A percentile compares a stretch with the other conserved stretches of the same genome.
Evolutionary conservation across 2,797 vertebrate species (phyloP).

Genomic region (Melanotaenia trifasciata): DNA sequence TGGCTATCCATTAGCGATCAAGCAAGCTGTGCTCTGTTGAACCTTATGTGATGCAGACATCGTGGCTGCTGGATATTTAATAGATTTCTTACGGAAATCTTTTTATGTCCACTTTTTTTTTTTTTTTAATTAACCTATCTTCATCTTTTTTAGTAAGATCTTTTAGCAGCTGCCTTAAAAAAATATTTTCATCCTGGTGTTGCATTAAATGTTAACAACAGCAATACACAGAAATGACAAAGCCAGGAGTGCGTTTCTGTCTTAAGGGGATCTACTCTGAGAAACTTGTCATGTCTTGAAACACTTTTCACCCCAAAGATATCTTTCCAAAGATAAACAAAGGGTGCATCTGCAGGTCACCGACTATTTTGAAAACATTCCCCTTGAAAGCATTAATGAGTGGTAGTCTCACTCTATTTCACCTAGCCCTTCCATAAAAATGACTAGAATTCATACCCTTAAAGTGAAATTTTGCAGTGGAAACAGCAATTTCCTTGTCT

Average conservation of each 20-base stretch:
- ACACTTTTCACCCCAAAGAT: not conserved
- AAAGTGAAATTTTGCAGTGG: not conserved
- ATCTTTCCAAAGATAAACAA: not conserved
- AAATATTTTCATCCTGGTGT: not conserved
- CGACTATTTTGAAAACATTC: not conserved
- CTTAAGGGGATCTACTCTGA: not conserved
- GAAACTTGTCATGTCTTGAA: not conserved
- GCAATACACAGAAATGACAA: not conserved
- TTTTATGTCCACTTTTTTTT: too few species aligned
- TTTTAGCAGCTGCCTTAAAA: too few species aligned
- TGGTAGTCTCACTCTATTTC: not conserved
- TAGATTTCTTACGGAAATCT: too few species aligned
- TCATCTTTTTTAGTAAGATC: too few species aligned
- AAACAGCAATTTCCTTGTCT: not conserved
- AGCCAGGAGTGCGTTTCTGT: not conserved
- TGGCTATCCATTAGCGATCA: not conserved
- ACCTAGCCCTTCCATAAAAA: not conserved
- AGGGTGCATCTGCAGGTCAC: not conserved
- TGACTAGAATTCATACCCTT: not conserved
- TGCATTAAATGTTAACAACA: not conserved
- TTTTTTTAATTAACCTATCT: too few species aligned
- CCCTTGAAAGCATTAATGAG: not conserved
- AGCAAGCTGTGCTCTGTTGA: too few species aligned
- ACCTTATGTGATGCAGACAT: not conserved
- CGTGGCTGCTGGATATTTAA: not conserved